Base-by-base conservation (phyloP, 2,888 invertebrate genomes). In the Amiota communis region DNA sequence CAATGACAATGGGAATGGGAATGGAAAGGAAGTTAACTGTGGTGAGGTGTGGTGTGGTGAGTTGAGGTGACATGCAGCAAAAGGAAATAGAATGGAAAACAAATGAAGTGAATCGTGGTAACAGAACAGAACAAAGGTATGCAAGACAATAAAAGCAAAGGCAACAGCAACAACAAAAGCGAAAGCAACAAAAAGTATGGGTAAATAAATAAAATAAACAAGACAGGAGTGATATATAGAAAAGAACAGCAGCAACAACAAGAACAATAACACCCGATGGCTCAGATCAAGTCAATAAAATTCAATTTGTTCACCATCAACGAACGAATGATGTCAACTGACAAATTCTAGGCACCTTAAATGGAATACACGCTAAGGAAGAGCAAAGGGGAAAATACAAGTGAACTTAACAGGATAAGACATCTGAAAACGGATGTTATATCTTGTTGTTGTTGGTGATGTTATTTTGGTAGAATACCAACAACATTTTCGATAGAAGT, bases 241-340 rank as follows among this genome's bases (percentile, higher is more conserved):
- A 51, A 69, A 11, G 1, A 46, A 56, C 46, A 69, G 67, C 11
- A 36, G 8, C 12, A 51, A 13, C 53, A 51, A 8, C 51, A 53
- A 51, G 63, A 20, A 47, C 17, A 23, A 23, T 59, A 74, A 79
- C 73, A 74, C 70, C 72, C 73, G 65, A 53, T n/a, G 71, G 69
- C 74, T 74, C 72, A 77, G 82, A 78, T 80, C 81, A 81, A 83
- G 80, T 84, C 80, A 82, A 84, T 83, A 81, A 82, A 82, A 82
- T 80, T 83, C 80, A 83, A 82, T 82, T 84, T 82, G 78, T 78
- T 78, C 80, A 79, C 82, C 78, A 82, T 82, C 84, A 83, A 80
- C 69, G 56, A 72, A 10, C 47, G 59, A 67, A 20, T 20, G 59
- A 10, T 12, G 20, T 17, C 59, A 53, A 12, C 53, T 15, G 53